Conservation (phyloP, 92 coral and sea anemone species). For the Isaurus tuberculatus region DNA sequence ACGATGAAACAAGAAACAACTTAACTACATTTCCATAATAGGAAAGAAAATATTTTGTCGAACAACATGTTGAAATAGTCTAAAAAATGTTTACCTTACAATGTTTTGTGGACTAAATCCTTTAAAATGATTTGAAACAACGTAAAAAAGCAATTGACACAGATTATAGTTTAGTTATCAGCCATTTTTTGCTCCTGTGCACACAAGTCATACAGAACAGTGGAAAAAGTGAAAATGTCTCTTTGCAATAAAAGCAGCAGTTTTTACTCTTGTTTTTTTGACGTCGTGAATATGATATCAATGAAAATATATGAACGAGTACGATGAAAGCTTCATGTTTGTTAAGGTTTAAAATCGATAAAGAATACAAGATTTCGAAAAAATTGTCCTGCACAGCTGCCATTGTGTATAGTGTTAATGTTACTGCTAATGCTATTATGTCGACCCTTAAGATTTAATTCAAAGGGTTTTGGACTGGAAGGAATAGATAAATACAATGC, state of each 20-base stretch:
- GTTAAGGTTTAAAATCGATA: conserved; percentile 17
- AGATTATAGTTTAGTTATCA: not conserved
- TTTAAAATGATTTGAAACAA: conserved; percentile 7
- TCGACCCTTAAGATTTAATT: not conserved
- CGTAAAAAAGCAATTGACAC: conserved; percentile 15
- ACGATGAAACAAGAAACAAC: conserved; percentile 72
- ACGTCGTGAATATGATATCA: not conserved
- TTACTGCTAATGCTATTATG: not conserved
- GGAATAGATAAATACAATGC: not conserved
- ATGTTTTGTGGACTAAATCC: conserved; percentile 43
- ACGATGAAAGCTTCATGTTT: conserved; percentile 16
- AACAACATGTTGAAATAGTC: conserved; percentile 70
- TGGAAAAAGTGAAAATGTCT: not conserved
- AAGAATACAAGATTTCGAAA: conserved; percentile 25
- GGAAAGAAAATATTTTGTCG: conserved; percentile 85
- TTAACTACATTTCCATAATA: conserved; percentile 81
- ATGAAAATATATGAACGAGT: not conserved
- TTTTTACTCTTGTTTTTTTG: not conserved
- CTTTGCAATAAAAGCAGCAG: not conserved
- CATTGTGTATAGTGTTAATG: not conserved
- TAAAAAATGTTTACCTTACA: conserved; percentile 56
- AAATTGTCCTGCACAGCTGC: conserved; percentile 7
- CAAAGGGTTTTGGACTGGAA: not conserved
- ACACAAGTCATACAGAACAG: not conserved
- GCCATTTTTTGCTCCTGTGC: not conserved